Evolutionary conservation across 1,140 invertebrate species (phyloP), one percentile per base, ranked within the genome.

Genomic region (Pseudachorutes palmiensis): DNA sequence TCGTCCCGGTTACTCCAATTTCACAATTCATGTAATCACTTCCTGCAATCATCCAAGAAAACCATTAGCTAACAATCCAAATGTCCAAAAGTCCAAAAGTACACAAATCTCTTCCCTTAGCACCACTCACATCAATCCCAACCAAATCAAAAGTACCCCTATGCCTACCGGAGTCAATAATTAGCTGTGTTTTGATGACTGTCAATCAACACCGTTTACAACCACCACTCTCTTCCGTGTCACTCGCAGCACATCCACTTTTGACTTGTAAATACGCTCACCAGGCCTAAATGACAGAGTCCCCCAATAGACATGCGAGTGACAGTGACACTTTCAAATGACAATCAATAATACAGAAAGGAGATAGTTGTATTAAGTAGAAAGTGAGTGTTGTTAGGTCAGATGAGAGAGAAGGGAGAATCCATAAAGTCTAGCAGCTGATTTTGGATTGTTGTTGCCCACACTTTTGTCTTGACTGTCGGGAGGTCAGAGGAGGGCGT

Each of bases 1-100:
- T 26, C 51, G 51, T 55, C 51, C 12, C 24, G 5, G 51, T 26
- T 19, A 14, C 24, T 26, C 51, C 67, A 80, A 86, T 82, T 82
- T 87, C 86, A 82, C 86, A 85, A 87, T 87, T 87, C 85, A 87
- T 87, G 84, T 86, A 87, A 83, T 83, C 83, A 82, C 85, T 83
- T 76, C 83, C 85, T 87, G 75, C 45, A 80, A 80, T n/a, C 66
- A 64, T 65, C 26, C 41, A 62, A 67, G 64, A 65, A 36, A 48
- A 22, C 55, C 45, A 69, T 55, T 3, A 55, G 24, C 12, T 14
- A 19, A 5, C 5, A 9, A 19, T 9, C 5, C 36, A 41, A 41
- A 19, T 41, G 5, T n/a, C n/a, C n/a, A n/a, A n/a, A n/a, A n/a
- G n/a, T n/a, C n/a, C n/a, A n/a, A n/a, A 41, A 41, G 36, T 41